Evolutionary conservation across 1,140 invertebrate species (phyloP), one percentile per base, ranked within the genome.

Genomic region (Xylocopa sonorina): DNA sequence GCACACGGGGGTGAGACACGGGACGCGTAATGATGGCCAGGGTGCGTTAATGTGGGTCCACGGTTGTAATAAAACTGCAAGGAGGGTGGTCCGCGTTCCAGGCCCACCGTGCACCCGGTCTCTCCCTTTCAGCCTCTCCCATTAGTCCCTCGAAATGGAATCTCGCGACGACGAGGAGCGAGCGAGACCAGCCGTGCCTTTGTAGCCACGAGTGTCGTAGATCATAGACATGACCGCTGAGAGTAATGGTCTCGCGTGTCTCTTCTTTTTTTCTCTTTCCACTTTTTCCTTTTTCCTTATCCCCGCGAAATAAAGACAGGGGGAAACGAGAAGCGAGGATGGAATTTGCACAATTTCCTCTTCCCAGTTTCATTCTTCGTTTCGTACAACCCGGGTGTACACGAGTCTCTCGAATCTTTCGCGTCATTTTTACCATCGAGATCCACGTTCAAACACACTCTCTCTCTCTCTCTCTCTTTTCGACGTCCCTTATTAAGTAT

Each of bases 41-140:
- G 79, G 72, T 83, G 83, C 83, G 81, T 83, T 85, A 85, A 83
- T 83, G 67, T 32, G 81, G 81, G 73, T 71, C 58, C 66, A 32
- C 21, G 60, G 55, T 41, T 51, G 78, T 81, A 81, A 85, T 84
- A 85, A 84, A 85, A 85, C 60, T 78, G 53, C 63, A 27, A 66
- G 66, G 51, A 58, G 58, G 38, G 46, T 66, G 48, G 60, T 60
- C 50, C 69, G 32, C 16, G 60, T 27, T 41, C 16, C 32, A n/a
- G 14, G 46, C 34, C 32, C 55, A 34, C 14, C 43, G 18, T 29
- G 32, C 41, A 18, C 10, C 46, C 71, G n/a, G 7, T 34, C 48
- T 32, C 46, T 48, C 46, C 67, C 55, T 78, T 78, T 71, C 75
- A 60, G 43, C 75, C 43, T 78, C 34, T 74, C 43, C 51, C 55